Percentiles rank a stretch among this genome's conserved stretches.
Conservation (phyloP, 2,888 invertebrate species). For the Galerucella pusilla region DNA sequence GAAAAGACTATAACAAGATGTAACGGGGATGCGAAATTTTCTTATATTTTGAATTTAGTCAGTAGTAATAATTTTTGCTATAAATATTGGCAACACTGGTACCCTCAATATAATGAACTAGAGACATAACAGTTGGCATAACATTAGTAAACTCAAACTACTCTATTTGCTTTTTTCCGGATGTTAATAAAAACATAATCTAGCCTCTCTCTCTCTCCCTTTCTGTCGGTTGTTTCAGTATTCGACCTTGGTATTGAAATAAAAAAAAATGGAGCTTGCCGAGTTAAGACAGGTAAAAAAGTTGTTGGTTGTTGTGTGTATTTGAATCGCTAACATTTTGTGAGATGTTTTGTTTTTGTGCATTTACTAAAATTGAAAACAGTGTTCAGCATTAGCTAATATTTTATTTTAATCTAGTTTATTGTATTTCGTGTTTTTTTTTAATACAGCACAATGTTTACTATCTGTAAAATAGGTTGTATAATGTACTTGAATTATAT, state of each 20-base stretch:
- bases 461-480: background rate
- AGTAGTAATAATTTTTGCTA: background rate
- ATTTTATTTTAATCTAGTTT: background rate
- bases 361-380: background rate
- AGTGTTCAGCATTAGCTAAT: background rate
- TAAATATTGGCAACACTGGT: conserved; percentile 9
- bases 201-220: background rate
- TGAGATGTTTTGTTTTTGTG: too few species aligned
- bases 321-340: background rate
- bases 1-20: too few species aligned
- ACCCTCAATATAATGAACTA: conserved; percentile 11
- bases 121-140: conserved; percentile 17
- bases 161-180: conserved; percentile 24
- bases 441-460: background rate
- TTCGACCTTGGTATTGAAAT: conserved; percentile 12
- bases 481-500: background rate
- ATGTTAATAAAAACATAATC: conserved; percentile 21
- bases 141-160: conserved; percentile 18
- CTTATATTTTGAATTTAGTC: background rate
- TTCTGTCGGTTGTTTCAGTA: conserved; percentile 11
- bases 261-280: conserved; percentile 16
- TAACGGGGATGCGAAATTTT: too few species aligned
- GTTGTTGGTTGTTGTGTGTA: background rate
- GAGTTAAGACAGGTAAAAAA: conserved; percentile 17
- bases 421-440: background rate